Base-by-base conservation (phyloP, 2,113 vertebrate species). In the Antennarius striatus region DNA sequence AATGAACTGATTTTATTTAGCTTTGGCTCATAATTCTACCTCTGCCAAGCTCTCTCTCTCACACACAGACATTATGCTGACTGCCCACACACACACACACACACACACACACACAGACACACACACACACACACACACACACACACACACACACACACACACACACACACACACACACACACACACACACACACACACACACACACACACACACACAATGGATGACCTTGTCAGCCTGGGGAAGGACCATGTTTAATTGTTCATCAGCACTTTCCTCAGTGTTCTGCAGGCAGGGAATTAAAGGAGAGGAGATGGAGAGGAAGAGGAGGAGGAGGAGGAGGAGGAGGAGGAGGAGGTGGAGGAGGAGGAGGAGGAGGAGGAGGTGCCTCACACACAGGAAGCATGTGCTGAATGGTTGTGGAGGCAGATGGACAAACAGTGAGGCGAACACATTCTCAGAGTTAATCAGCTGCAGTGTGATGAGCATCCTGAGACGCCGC, bases 181-280 rank as follows among this genome's bases (percentile, higher is more conserved):
- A n/a, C n/a, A n/a, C n/a, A n/a, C n/a, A n/a, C n/a, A n/a, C n/a
- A n/a, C n/a, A 22, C 64, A 53, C 61, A 62, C 71, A 43, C 68
- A 51, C 73, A 63, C 69, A 63, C 60, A 68, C 75, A 63, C 71
- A 71, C 71, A 80, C 59, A 65, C 63, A 75, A 55, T 51, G 48
- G 72, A 43, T 88, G 87, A 90, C 89, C 84, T 88, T 88, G 75
- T 40, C 58, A 87, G 82, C 82, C 81, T 56, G 54, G 84, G 82
- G 86, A 91, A 79, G 80, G 79, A 68, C 74, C 76, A 62, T 83
- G 77, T 88, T 88, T 91, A 91, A 91, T 90, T 90, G 87, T 83
- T 88, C 84, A 88, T 89, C 88, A 91, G 83, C 86, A 88, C 79
- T 89, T 89, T 91, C 73, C 67, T 79, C 62, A 53, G 76, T 76